Conservation (phyloP, 1,140 invertebrate species). For the Cyclina sinensis region DNA sequence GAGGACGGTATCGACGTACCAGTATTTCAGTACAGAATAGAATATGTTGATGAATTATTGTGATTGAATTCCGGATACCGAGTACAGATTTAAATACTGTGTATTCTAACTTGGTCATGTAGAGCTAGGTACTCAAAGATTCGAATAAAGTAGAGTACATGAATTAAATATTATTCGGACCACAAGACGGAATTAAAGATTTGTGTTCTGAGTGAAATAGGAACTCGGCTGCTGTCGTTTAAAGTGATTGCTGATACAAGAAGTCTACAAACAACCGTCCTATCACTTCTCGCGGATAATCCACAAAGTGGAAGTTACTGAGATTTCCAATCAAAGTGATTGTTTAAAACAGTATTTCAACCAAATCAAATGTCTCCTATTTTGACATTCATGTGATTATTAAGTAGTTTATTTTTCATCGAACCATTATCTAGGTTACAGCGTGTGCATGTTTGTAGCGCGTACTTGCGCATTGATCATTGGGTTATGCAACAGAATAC, state of each 20-base stretch:
- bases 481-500: too few relatives aligned
- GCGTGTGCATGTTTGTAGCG: background rate
- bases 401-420: background rate
- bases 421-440: too few relatives aligned
- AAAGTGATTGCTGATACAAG: background rate
- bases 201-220: background rate
- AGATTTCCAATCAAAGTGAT: slow-evolving; percentile 6
- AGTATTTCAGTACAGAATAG: slow-evolving; percentile 80
- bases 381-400: background rate
- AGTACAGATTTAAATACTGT: background rate
- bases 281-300: too few relatives aligned
- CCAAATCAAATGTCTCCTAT: background rate
- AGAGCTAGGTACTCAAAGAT: background rate
- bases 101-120: background rate
- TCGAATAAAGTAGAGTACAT: background rate
- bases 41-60: slow-evolving; percentile 80
- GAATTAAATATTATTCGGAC: too few relatives aligned
- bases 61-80: slow-evolving; percentile 39
- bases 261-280: background rate
- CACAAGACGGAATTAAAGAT: background rate
- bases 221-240: too few relatives aligned
- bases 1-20: slow-evolving; percentile 80
- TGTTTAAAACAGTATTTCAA: slow-evolving; percentile 32
- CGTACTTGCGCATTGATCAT: too few relatives aligned
- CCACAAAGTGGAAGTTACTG: background rate